Conservation (phyloP, 1,140 invertebrate genomes). For the Tetraneura akinire region DNA sequence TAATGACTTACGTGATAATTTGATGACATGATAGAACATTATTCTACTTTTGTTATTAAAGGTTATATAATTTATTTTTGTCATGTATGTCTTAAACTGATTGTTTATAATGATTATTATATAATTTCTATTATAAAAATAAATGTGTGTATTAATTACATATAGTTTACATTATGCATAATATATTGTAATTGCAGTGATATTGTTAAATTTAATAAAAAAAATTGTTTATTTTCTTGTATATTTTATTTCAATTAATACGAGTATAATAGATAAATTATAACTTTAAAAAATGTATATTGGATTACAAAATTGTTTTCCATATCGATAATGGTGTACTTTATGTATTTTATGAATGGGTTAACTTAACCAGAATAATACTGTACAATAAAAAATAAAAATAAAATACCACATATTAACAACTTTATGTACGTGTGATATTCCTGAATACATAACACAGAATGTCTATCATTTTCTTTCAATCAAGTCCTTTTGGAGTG, state of each 20-base stretch:
- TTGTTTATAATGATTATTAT: background rate
- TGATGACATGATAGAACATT: background rate
- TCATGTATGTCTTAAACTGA: background rate
- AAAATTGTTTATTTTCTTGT: background rate
- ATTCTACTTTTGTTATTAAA: conserved; percentile 4
- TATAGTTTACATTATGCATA: background rate
- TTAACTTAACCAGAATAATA: no score
- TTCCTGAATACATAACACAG: no score
- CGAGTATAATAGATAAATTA: no score
- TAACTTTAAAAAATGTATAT: no score
- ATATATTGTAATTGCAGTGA: conserved; percentile 26
- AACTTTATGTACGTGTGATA: no score
- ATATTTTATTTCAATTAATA: background rate
- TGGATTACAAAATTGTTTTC: no score
- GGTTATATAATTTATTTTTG: background rate
- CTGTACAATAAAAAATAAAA: no score
- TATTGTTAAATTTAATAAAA: conserved; percentile 22
- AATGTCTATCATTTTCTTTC: no score
- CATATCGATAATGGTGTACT: no score
- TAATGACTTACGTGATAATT: background rate
- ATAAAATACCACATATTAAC: no score
- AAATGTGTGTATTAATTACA: conserved; percentile 3
- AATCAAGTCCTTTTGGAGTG: no score
- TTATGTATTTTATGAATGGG: no score
- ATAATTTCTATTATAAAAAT: background rate